Evolutionary conservation across 2,888 invertebrate species (phyloP).

Genomic region (Zaprionus bogoriensis): DNA sequence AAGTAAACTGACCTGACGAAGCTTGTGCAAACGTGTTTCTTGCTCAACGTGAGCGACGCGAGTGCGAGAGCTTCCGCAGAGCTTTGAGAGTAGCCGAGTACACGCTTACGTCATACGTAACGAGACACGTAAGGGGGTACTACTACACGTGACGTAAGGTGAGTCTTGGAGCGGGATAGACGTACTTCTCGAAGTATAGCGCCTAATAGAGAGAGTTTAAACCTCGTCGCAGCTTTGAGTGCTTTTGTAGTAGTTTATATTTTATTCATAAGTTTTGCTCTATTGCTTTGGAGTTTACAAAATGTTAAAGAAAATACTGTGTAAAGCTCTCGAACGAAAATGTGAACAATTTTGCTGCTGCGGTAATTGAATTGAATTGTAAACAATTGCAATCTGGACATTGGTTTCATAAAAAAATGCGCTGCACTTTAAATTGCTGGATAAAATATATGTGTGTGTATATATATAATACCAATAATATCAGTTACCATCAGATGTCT

Average conservation of each 20-base stretch:
- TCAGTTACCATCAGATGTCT: conserved; percentile 61
- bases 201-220: no score
- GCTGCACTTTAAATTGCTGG: background rate
- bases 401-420: background rate
- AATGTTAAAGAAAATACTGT: conserved; percentile 24
- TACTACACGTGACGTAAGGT: no score
- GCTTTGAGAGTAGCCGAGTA: no score
- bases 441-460: conserved; percentile 12
- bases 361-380: background rate
- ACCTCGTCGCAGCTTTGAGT: conserved; percentile 6
- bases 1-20: conserved; percentile 67
- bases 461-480: conserved; percentile 55
- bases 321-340: no score
- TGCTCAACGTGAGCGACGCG: conserved; percentile 34
- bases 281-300: conserved; percentile 51
- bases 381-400: conserved; percentile 45
- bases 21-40: conserved; percentile 7
- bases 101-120: no score
- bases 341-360: background rate
- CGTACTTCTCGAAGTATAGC: no score
- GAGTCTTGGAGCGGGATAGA: no score
- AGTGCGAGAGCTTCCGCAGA: background rate
- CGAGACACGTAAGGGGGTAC: no score
- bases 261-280: conserved; percentile 71
- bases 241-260: conserved; percentile 55